Percentiles rank a stretch among this genome's conserved stretches.
Conservation (phyloP, 2,797 vertebrate genomes). For the Botia kubotai region DNA sequence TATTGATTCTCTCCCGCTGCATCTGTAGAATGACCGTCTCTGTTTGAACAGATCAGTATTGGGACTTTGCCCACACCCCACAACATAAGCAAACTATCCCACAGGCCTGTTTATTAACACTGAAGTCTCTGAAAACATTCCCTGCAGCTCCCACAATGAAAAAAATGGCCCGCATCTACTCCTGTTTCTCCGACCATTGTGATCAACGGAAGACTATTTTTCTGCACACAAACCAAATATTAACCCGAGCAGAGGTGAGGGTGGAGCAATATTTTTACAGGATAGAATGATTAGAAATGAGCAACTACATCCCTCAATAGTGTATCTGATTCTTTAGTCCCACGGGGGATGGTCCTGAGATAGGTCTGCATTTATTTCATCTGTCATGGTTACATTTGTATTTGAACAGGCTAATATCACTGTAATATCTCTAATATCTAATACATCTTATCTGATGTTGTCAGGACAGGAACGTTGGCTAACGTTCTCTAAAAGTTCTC, state of each 20-base stretch:
- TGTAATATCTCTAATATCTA: too few relatives aligned
- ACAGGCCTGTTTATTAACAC: slow-evolving; percentile 16
- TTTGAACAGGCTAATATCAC: background rate
- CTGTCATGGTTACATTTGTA: background rate
- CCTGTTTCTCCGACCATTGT: slow-evolving; percentile 8
- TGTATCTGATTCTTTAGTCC: background rate
- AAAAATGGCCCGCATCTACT: background rate
- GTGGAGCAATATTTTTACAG: slow-evolving; percentile 3
- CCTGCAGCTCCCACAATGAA: background rate
- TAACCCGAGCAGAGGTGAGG: background rate
- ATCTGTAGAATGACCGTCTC: slow-evolving; percentile 24
- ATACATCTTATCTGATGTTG: too few relatives aligned
- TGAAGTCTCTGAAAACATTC: slow-evolving; percentile 19
- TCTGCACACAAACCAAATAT: slow-evolving; percentile 29
- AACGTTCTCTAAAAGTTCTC: too few relatives aligned
- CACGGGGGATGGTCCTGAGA: background rate
- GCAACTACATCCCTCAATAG: background rate
- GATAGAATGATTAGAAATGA: background rate
- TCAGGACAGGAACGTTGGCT: too few relatives aligned
- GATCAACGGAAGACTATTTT: slow-evolving; percentile 36
- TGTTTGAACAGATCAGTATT: slow-evolving; percentile 27
- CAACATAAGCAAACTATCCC: slow-evolving; percentile 19
- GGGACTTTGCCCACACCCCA: slow-evolving; percentile 28
- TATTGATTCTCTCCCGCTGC: background rate
- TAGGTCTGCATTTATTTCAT: background rate